phyloP scores from a whole-genome alignment of 1,140 invertebrate species.

The Bilobella aurantiaca region DNA sequence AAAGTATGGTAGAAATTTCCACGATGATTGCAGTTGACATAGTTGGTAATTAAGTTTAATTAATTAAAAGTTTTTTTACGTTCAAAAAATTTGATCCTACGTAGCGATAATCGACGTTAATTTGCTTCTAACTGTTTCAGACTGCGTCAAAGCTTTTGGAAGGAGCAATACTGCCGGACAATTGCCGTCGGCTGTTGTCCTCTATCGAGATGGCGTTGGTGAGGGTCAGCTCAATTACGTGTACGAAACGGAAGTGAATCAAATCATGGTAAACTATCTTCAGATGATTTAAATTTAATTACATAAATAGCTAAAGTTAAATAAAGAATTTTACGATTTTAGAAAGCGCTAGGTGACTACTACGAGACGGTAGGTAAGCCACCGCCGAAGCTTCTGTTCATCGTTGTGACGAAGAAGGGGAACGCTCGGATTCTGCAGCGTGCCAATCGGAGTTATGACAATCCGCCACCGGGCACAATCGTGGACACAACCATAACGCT shows the following conservation, averaged over 20 bases:
- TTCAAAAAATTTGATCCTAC: no score
- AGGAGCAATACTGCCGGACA: no score
- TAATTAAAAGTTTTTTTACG: background rate
- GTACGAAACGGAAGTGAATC: conserved; percentile 41
- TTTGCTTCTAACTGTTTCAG: conserved; percentile 34
- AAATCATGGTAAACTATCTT: conserved; percentile 18
- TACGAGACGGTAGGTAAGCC: background rate
- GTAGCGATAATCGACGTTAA: no score
- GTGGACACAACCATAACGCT: conserved; percentile 48
- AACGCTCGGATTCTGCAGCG: conserved; percentile 44
- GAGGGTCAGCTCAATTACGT: conserved; percentile 45
- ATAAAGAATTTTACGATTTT: background rate
- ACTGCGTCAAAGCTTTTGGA: conserved; percentile 31
- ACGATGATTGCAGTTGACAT: conserved; percentile 52
- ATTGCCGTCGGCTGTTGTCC: no score
- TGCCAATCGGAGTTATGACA: conserved; percentile 35
- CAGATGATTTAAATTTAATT: background rate
- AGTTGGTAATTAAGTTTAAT: conserved; percentile 38
- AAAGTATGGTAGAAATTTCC: conserved; percentile 58
- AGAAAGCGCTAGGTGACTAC: background rate
- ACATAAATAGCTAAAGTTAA: background rate
- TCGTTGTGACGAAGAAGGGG: conserved; percentile 50
- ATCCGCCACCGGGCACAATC: conserved; percentile 50
- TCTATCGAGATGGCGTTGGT: conserved; percentile 42
- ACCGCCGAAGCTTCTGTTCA: conserved; percentile 39